phyloP scores from a whole-genome alignment of 2,888 invertebrate genomes.

The Imbricaverruca yamaguchii region DNA sequence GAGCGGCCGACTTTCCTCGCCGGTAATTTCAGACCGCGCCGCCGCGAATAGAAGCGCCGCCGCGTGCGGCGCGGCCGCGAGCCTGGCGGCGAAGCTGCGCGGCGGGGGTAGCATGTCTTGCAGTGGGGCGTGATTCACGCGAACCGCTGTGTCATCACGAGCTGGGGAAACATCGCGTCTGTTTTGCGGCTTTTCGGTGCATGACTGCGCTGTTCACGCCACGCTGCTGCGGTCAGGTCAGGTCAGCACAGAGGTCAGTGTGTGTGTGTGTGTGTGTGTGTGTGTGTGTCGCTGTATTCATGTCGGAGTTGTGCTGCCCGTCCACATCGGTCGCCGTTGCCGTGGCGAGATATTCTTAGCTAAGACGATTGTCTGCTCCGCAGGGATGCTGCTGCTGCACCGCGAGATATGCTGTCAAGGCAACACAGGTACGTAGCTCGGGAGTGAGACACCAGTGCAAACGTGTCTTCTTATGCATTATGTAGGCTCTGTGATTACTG shows the following conservation, averaged over 20 bases:
- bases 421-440: background rate
- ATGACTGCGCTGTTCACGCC: background rate
- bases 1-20: background rate
- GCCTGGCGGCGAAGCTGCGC: no score
- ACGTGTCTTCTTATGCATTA: no score
- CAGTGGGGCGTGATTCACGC: no score
- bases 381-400: slow-evolving; percentile 17
- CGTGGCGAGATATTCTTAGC: no score
- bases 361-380: no score
- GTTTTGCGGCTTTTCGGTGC: background rate
- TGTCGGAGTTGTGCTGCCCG: background rate
- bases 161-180: background rate
- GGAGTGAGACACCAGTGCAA: no score
- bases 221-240: no score
- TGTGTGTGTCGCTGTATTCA: background rate
- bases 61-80: background rate
- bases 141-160: no score
- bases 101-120: no score
- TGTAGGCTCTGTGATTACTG: no score
- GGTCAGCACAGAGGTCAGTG: no score
- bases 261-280: no score
- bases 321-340: background rate
- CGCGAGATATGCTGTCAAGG: slow-evolving; percentile 1
- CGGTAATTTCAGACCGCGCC: background rate
- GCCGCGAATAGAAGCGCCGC: background rate